Conservation (phyloP, 2,797 vertebrate genomes). For the Arctocebus calabarensis region DNA sequence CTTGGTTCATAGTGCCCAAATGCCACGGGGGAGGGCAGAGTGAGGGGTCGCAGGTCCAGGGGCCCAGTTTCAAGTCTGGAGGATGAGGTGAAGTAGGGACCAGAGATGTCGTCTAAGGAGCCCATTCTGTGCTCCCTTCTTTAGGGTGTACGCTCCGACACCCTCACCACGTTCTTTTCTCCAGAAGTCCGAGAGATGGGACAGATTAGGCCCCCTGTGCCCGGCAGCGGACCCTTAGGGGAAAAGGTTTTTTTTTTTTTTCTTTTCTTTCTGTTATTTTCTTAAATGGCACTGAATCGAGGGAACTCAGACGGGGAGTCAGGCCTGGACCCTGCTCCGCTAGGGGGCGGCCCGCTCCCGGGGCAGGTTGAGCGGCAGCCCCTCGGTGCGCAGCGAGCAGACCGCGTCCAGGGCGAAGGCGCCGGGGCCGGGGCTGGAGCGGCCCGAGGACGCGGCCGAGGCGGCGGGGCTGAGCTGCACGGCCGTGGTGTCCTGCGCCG, state of each 20-base stretch:
- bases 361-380: slow-evolving; percentile 87
- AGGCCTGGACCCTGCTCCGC: not conserved
- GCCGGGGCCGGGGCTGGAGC: slow-evolving; percentile 87
- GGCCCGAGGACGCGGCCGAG: slow-evolving; percentile 91
- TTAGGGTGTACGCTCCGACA: not conserved
- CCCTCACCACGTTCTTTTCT: not conserved
- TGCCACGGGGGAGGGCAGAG: not conserved
- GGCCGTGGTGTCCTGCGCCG: slow-evolving; percentile 95
- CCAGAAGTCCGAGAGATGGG: not conserved
- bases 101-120: not conserved
- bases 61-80: not conserved
- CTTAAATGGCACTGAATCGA: not conserved
- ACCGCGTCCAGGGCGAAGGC: slow-evolving; percentile 86
- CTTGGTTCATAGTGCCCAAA: not conserved
- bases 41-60: not conserved
- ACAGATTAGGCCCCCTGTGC: not conserved
- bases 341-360: slow-evolving; percentile 84
- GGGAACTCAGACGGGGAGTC: not conserved
- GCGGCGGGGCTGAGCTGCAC: slow-evolving; percentile 95
- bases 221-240: not conserved
- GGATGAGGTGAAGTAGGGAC: not conserved
- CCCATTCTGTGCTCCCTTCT: not conserved
- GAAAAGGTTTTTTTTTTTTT: not conserved
- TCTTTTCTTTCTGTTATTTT: not conserved
- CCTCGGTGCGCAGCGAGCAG: slow-evolving; percentile 80